Conservation (phyloP, 2,113 vertebrate genomes). For the Psephotus haematonotus region DNA sequence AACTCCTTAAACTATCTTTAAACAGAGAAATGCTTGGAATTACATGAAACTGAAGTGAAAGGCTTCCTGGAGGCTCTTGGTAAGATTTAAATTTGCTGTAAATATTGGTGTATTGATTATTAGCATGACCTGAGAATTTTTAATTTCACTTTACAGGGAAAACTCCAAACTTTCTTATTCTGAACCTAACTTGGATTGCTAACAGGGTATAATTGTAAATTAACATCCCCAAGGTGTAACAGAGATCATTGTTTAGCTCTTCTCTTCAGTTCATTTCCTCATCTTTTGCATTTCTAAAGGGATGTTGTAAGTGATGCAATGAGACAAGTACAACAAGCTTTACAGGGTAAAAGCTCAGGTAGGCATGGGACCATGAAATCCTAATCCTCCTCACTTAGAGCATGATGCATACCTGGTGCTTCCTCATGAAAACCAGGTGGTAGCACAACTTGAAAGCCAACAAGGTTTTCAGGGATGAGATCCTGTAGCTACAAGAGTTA, state of each 20-base stretch:
- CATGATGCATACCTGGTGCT: rapidly evolving
- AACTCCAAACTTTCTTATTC: not conserved
- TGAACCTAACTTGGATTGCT: not conserved
- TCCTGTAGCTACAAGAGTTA: not conserved
- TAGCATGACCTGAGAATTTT: not conserved
- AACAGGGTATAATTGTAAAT: not conserved
- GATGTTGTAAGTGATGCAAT: not conserved
- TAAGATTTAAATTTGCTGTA: not conserved
- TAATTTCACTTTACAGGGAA: not conserved
- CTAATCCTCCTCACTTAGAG: not conserved
- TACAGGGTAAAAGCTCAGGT: not conserved
- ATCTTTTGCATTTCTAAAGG: not conserved
- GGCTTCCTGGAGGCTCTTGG: not conserved
- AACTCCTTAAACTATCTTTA: not conserved
- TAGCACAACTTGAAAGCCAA: rapidly evolving
- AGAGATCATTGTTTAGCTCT: not conserved
- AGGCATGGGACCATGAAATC: rapidly evolving
- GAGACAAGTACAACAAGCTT: not conserved
- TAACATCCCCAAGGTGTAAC: not conserved
- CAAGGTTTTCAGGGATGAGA: not conserved
- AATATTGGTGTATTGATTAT: not conserved
- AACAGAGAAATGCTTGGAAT: not conserved
- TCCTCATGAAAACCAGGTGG: not conserved
- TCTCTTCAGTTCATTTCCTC: not conserved
- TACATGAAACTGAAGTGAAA: not conserved